These are phyloP conservation scores for Eledone cirrhosa DNA, from an alignment of 2,888 invertebrate genomes.

Conservation along the genomic window DNA sequence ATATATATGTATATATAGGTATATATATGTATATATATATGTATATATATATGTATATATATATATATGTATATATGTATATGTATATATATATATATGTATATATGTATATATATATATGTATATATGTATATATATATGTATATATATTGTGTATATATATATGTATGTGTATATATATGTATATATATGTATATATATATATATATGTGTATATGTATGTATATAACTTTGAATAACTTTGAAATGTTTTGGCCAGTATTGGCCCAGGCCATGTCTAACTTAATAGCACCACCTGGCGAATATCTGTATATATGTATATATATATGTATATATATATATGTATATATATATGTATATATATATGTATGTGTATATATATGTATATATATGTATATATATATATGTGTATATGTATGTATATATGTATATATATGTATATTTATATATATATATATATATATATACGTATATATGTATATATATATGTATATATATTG, in stretches of 20 bases:
- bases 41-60: neutral
- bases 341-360: conserved; percentile 1
- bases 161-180: neutral
- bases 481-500: conserved; percentile 6
- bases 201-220: neutral
- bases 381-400: conserved; percentile 6
- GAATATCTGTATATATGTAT: conserved; percentile 5
- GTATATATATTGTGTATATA: too few relatives aligned
- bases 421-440: conserved; percentile 13
- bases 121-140: neutral
- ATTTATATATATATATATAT: neutral
- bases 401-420: neutral
- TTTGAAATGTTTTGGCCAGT: too few relatives aligned
- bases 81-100: neutral
- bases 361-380: neutral
- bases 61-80: neutral
- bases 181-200: conserved; percentile 4
- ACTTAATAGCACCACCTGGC: neutral
- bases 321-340: neutral
- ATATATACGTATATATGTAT: neutral
- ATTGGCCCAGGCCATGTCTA: too few relatives aligned
- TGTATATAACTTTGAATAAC: too few relatives aligned
- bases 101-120: conserved; percentile 1
- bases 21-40: conserved; percentile 3
- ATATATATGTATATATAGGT: neutral